These are phyloP conservation scores for Oncorhynchus mykiss DNA, from an alignment of 2,113 vertebrate genomes.

Conservation along the genomic window DNA sequence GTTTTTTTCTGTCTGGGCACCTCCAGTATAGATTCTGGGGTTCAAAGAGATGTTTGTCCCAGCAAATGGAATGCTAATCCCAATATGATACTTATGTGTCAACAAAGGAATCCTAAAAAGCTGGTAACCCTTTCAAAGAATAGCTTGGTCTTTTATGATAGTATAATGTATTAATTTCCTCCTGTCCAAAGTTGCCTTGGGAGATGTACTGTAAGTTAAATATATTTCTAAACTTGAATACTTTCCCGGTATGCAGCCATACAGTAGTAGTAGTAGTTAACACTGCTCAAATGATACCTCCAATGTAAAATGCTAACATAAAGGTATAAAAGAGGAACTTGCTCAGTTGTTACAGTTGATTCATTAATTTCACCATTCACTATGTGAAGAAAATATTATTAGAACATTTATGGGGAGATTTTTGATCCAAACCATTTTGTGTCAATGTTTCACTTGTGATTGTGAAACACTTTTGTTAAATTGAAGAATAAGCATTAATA, in stretches of 20 bases:
- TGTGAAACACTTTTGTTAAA: constrained; percentile 57
- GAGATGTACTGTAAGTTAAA: constrained; percentile 64
- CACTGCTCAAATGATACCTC: background rate
- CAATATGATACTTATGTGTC: constrained; percentile 73
- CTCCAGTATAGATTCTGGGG: constrained; percentile 66
- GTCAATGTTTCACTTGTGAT: constrained; percentile 55
- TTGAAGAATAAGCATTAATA: constrained; percentile 89
- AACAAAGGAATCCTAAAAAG: constrained; percentile 61
- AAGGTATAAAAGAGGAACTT: background rate
- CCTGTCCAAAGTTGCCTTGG: constrained; percentile 47
- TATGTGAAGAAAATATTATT: background rate
- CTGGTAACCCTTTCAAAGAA: constrained; percentile 52
- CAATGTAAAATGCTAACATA: background rate
- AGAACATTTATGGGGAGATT: constrained; percentile 18
- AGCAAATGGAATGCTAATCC: constrained; percentile 72
- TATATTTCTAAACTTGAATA: constrained; percentile 59
- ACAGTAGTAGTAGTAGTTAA: background rate
- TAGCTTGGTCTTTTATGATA: constrained; percentile 35
- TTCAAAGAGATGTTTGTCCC: constrained; percentile 69
- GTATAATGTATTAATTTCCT: constrained; percentile 54
- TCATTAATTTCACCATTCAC: background rate
- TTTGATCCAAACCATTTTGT: constrained; percentile 8
- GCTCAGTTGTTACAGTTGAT: background rate
- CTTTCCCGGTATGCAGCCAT: background rate
- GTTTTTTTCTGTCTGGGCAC: constrained; percentile 75